Percentiles rank a stretch among this genome's conserved stretches.
Conservation (phyloP, 2,113 vertebrate species). For the Castor canadensis region DNA sequence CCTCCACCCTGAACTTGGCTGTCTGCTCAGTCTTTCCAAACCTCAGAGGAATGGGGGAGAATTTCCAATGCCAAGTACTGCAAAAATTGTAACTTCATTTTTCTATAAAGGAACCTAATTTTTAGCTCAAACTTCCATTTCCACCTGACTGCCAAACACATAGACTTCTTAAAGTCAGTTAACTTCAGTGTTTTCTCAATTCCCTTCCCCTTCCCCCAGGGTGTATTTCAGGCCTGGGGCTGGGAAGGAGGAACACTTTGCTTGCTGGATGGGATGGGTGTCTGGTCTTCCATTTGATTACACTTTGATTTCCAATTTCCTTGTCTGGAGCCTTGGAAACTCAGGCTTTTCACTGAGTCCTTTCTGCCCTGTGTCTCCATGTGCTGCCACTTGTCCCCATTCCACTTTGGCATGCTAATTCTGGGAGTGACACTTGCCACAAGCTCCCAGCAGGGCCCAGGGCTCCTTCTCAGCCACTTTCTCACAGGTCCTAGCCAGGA, state of each 20-base stretch:
- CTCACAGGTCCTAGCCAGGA: neutral
- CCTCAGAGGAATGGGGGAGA: neutral
- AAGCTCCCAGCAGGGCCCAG: neutral
- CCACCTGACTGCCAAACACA: neutral
- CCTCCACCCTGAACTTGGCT: neutral
- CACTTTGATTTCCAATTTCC: neutral
- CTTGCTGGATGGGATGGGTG: neutral
- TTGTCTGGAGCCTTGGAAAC: neutral
- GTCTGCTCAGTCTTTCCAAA: neutral
- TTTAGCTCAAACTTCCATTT: neutral
- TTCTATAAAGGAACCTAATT: neutral
- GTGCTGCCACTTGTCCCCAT: fast-evolving
- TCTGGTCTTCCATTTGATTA: neutral
- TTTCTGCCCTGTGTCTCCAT: neutral
- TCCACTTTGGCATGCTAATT: neutral
- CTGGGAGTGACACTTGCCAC: neutral
- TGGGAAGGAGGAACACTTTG: neutral
- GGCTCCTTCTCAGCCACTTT: neutral
- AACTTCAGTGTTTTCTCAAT: neutral
- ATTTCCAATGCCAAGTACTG: neutral
- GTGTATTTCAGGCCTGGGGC: neutral
- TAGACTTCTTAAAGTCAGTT: neutral
- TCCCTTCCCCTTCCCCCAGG: neutral
- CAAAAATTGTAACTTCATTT: neutral
- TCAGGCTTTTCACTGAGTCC: neutral